A percentile compares a stretch with the other conserved stretches of the same genome.
phyloP scores from a whole-genome alignment of 2,113 vertebrate genomes.

The Erythrolamprus reginae region DNA sequence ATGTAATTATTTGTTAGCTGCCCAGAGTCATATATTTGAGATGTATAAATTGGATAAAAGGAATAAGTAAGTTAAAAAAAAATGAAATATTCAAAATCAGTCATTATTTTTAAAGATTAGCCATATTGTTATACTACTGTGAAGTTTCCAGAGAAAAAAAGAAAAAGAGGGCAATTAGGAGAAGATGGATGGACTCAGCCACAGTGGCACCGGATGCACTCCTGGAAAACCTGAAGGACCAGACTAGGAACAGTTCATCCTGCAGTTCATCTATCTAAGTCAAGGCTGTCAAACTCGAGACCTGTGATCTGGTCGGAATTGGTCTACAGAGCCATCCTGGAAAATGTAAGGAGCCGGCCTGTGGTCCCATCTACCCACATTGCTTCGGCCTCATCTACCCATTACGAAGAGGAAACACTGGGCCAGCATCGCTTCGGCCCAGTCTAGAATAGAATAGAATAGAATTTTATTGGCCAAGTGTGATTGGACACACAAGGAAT shows the following conservation, averaged over 20 bases:
- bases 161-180: not conserved
- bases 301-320: accelerated
- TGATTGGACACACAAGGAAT: too few relatives aligned
- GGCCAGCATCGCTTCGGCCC: too few relatives aligned
- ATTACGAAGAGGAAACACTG: too few relatives aligned
- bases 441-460: too few relatives aligned
- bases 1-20: not conserved
- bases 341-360: too few relatives aligned
- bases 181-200: not conserved
- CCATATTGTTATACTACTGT: not conserved
- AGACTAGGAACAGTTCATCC: not conserved
- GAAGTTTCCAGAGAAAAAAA: not conserved
- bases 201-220: not conserved
- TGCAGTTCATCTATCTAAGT: not conserved
- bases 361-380: too few relatives aligned
- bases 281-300: too few relatives aligned
- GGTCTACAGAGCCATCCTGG: too few relatives aligned
- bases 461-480: too few relatives aligned
- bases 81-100: not conserved
- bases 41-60: not conserved
- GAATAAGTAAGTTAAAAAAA: not conserved
- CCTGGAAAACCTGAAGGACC: not conserved
- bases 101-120: not conserved
- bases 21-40: not conserved
- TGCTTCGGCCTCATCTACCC: too few relatives aligned